These are phyloP conservation scores for Leucopsar rothschildi DNA, from an alignment of 2,113 vertebrate genomes.

Conservation along the genomic window DNA sequence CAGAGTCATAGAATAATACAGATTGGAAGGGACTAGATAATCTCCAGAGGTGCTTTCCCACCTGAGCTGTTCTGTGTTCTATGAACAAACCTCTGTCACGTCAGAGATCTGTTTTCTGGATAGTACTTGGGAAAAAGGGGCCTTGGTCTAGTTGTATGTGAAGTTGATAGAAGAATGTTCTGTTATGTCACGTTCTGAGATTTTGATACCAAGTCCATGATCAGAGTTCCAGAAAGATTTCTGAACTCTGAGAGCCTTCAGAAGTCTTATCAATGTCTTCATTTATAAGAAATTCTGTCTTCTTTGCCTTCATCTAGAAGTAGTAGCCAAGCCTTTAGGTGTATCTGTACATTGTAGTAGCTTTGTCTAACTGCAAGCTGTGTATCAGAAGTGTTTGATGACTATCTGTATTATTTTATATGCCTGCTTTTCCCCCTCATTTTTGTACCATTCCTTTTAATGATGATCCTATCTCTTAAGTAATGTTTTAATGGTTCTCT, in stretches of 20 bases:
- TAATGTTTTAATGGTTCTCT: not conserved
- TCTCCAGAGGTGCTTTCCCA: not conserved
- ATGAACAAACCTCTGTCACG: accelerated
- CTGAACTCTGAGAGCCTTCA: not conserved
- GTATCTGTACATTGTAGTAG: accelerated
- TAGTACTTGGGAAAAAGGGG: not conserved
- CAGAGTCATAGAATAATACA: not conserved
- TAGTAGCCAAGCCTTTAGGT: not conserved
- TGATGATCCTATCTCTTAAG: not conserved
- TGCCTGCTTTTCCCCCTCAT: not conserved
- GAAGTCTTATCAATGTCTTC: not conserved
- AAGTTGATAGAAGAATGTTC: not conserved
- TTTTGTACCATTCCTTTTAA: not conserved
- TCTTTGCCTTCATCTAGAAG: not conserved
- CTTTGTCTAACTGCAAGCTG: not conserved
- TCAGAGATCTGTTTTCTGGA: not conserved
- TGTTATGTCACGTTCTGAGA: not conserved
- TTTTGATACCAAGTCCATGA: not conserved
- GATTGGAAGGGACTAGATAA: not conserved
- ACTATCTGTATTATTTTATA: not conserved
- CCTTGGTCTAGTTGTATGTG: not conserved
- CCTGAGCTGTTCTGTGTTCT: not conserved
- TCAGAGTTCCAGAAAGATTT: not conserved
- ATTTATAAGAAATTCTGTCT: not conserved
- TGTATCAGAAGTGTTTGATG: not conserved